Conservation (phyloP, 2,113 vertebrate species). For the Fregata magnificens region DNA sequence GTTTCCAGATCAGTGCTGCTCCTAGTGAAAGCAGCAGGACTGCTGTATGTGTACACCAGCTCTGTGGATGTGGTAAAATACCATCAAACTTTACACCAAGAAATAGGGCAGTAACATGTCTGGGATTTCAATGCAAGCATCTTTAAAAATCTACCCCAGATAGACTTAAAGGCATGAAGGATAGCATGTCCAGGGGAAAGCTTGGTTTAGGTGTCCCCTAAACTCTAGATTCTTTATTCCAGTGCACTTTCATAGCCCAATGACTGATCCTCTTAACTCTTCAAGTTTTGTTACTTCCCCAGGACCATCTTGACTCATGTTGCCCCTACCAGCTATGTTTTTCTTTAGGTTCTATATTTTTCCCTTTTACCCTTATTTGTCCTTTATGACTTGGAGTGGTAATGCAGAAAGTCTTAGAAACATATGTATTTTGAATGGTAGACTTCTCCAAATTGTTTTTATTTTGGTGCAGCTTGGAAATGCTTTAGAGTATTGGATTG, state of each 20-base stretch:
- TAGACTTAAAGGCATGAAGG: neutral
- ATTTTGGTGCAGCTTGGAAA: neutral
- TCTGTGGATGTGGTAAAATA: neutral
- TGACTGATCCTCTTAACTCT: neutral
- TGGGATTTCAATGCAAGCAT: neutral
- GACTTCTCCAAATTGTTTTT: neutral
- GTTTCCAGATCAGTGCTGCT: neutral
- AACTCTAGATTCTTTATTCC: neutral
- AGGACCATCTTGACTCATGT: neutral
- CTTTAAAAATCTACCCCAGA: neutral
- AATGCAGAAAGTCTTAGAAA: neutral
- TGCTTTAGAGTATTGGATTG: neutral
- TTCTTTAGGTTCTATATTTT: neutral
- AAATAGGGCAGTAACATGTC: neutral
- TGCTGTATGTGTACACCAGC: neutral
- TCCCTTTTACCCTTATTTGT: neutral
- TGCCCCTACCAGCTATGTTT: neutral
- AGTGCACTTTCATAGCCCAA: neutral
- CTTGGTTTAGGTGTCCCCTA: neutral
- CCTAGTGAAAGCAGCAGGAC: neutral
- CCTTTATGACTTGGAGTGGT: neutral
- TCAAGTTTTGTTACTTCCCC: neutral
- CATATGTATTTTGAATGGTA: neutral
- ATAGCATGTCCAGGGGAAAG: neutral
- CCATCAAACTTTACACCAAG: neutral